A percentile compares a stretch with the other conserved stretches of the same genome.
Evolutionary conservation across 2,888 invertebrate genomes (phyloP).

Genomic region (Polydrusus pterygomalis): DNA sequence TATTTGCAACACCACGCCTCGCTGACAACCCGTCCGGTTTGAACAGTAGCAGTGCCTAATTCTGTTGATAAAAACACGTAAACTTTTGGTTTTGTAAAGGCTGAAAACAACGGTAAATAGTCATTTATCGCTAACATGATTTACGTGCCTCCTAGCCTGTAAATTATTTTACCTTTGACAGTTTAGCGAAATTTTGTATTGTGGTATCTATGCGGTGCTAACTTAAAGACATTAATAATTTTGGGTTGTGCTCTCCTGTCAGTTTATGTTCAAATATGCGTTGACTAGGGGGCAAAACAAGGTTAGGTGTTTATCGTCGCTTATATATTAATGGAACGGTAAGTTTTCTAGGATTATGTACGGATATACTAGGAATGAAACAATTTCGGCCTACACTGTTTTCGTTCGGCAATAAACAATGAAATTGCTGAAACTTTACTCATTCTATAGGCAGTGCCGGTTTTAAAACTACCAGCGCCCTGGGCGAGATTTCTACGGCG

Average conservation of each 20-base stretch:
- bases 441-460: no score
- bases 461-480: no score
- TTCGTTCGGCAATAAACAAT: no score
- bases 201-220: conserved; percentile 30
- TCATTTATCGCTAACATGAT: conserved; percentile 26
- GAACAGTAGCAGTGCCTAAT: conserved; percentile 17
- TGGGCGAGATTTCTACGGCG: no score
- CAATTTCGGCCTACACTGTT: no score
- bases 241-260: conserved; percentile 20
- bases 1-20: conserved; percentile 9
- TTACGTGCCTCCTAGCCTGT: conserved; percentile 26
- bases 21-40: conserved; percentile 4
- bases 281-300: conserved; percentile 18
- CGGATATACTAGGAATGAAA: no score
- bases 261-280: conserved; percentile 28
- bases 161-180: conserved; percentile 33
- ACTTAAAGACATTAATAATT: conserved; percentile 30
- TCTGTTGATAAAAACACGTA: conserved; percentile 27
- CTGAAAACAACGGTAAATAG: conserved; percentile 32
- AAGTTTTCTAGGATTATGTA: background rate
- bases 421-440: no score
- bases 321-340: background rate
- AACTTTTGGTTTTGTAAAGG: conserved; percentile 21
- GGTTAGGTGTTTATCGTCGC: conserved; percentile 9
- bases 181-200: conserved; percentile 19